Percentiles rank a stretch among this genome's conserved stretches.
phyloP scores from a whole-genome alignment of 2,113 vertebrate genomes.

The Malurus melanocephalus region DNA sequence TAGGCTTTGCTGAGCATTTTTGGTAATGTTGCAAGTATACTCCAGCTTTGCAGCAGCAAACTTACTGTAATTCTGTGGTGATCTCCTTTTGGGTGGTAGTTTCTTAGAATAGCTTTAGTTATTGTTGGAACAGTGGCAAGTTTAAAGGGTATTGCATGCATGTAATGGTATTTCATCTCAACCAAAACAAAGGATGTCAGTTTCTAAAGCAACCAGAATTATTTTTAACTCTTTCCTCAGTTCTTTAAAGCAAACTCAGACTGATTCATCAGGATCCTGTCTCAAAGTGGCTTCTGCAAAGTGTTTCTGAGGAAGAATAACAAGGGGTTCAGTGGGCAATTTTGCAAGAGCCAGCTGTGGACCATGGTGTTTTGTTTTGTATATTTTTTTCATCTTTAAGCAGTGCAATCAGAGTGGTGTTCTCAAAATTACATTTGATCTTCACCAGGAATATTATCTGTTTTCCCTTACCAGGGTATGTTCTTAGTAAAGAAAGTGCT shows the following conservation, averaged over 20 bases:
- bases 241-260: neutral
- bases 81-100: constrained; percentile 36
- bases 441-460: neutral
- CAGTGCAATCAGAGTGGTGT: neutral
- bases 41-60: neutral
- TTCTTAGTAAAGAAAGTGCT: neutral
- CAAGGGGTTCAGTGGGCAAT: neutral
- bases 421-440: neutral
- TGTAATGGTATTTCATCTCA: constrained; percentile 30
- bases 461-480: neutral
- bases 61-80: neutral
- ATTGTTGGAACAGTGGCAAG: constrained; percentile 45
- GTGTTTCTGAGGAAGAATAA: neutral
- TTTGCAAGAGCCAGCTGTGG: neutral
- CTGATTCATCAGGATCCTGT: neutral
- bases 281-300: neutral
- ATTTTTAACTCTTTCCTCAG: constrained; percentile 51
- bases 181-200: constrained; percentile 49
- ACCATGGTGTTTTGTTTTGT: neutral
- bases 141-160: constrained; percentile 22
- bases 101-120: constrained; percentile 52
- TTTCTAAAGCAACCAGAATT: constrained; percentile 42
- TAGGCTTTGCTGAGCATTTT: neutral
- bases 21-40: neutral
- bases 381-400: neutral